phyloP scores from a whole-genome alignment of 2,797 vertebrate genomes.

The Acipenser ruthenus region DNA sequence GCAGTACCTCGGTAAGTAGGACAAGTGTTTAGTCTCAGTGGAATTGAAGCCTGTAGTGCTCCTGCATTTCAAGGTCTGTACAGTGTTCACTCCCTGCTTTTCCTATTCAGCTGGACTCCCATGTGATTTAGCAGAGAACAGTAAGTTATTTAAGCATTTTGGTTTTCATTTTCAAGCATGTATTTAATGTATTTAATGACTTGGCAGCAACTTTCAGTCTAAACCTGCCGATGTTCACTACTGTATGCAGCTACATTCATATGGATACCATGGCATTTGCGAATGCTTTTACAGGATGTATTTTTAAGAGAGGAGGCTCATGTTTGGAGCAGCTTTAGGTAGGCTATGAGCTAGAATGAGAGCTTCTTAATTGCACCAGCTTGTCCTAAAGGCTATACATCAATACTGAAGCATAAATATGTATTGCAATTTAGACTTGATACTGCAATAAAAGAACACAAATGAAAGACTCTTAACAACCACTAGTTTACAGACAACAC shows the following conservation, averaged over 20 bases:
- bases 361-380: neutral
- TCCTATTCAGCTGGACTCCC: no score
- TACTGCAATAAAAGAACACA: neutral
- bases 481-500: neutral
- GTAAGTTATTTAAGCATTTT: neutral
- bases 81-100: no score
- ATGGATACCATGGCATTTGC: neutral
- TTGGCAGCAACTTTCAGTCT: neutral
- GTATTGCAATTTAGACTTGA: neutral
- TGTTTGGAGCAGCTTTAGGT: no score
- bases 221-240: neutral
- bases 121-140: constrained; percentile 16
- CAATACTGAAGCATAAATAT: neutral
- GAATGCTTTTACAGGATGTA: neutral
- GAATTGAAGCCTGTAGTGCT: constrained; percentile 30
- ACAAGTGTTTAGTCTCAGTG: constrained; percentile 26
- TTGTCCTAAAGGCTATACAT: neutral
- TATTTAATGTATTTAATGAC: neutral
- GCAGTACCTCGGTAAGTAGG: constrained; percentile 29
- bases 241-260: neutral
- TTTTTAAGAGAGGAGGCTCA: neutral
- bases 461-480: no score
- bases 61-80: neutral
- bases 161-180: neutral
- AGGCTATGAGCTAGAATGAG: neutral